Base-by-base conservation (phyloP, 2,113 vertebrate species). In the Notechis scutatus region DNA sequence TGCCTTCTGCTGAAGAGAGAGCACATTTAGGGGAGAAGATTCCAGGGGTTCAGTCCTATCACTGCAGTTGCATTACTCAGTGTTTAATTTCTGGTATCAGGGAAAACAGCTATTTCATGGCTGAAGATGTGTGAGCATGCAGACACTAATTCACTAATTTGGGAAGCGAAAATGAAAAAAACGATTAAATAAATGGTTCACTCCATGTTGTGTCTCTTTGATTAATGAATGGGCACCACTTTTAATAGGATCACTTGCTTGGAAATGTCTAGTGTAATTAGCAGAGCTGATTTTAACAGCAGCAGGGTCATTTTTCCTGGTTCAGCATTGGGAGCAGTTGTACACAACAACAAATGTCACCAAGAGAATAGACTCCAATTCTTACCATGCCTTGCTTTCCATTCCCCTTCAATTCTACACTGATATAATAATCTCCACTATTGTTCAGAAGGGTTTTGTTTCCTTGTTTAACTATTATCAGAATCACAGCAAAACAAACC, bases 351-450 rank as follows among this genome's bases (percentile, higher is more conserved):
- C 18, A 42, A 0, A 0, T 85, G 64, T 91, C 2, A 3, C 55
- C 21, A 95, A 89, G 90, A 90, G 45, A 88, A 14, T 90, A 94
- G 94, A 95, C 92, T 95, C 93, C 93, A 92, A 86, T 57, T 10
- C 26, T 94, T 92, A 89, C 2, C 93, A 42, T 59, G 88, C 6
- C 93, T 4, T 91, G 85, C 95, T 96, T 90, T 95, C 56, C 29
- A 92, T 93, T 94, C 87, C 8, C 90, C 23, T 93, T 96, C 93
- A 42, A 15, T 92, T 86, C 94, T 85, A 23, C 0, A 0, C 39
- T 94, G 91, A 95, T 7, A 39, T 89, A 85, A 94, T 69, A 69
- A n/a, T 69, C 29, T 14, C 92, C n/a, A 56, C 92, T 18, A 59
- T 69, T 61, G 87, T 39, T 93, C 74, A 89, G 95, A 69, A 90